Evolutionary conservation across 2,888 invertebrate genomes (phyloP), one percentile per base, ranked within the genome.

Genomic region (Arrhopalites spinosus): DNA sequence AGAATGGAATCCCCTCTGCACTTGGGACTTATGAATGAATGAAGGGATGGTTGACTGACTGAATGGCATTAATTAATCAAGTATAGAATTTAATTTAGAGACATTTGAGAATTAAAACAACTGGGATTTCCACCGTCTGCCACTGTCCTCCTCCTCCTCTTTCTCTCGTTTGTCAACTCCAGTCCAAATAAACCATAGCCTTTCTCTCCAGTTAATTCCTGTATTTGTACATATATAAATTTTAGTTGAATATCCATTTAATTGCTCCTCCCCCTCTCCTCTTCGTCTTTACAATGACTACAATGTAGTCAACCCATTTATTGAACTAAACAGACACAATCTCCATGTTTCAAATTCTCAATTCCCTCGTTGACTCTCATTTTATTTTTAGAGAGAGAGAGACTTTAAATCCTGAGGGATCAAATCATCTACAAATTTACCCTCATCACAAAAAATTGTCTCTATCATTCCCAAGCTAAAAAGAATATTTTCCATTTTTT

Each of bases 51-150:
- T 59, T 66, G 63, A 71, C 53, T 77, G 78, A 79, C 77, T 83
- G 79, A 81, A 81, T 81, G 81, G 78, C 80, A 81, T 79, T 83
- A 83, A 83, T 83, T 83, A 83, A 83, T 83, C 79, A 81, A 83
- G 81, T 81, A 81, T 81, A 81, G 81, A 81, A 83, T 82, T 82
- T 81, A 82, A 82, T 82, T 82, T 82, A 78, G 80, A 78, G 79
- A 78, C 81, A 78, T 79, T 75, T 70, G 78, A 80, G 81, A 81
- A 77, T 82, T 80, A 81, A 79, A 78, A 80, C 79, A 80, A 79
- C 78, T 76, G 80, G 80, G 80, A 80, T 78, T 81, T 78, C 25
- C 53, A 47, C 70, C 68, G 50, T 71, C 47, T 72, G 47, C 30
- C 45, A 68, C 61, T 53, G 20, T 73, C 67, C 73, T 69, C 68